These are phyloP conservation scores for Dolichomitus sp. DNA, from an alignment of 2,888 invertebrate species.

Conservation along the genomic window DNA sequence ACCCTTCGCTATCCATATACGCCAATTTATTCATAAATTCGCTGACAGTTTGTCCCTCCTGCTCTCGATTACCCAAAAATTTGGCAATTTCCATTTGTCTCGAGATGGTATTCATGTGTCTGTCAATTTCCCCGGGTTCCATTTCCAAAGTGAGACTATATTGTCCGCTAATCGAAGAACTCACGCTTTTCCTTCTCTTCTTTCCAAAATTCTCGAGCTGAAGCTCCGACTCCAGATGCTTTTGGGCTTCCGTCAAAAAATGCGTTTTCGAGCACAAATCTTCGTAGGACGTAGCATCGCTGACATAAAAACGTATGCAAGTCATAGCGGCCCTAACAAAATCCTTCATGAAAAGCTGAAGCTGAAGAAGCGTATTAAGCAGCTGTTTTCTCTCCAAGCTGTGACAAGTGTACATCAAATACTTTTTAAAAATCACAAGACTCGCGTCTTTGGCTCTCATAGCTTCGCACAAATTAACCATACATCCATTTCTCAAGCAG, in stretches of 20 bases:
- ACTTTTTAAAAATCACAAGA: slow-evolving; percentile 91
- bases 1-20: slow-evolving; percentile 76
- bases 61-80: slow-evolving; percentile 90
- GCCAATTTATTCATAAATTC: slow-evolving; percentile 78
- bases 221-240: slow-evolving; percentile 90
- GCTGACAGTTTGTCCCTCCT: slow-evolving; percentile 82
- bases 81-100: slow-evolving; percentile 94
- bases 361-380: slow-evolving; percentile 91
- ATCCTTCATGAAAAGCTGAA: slow-evolving; percentile 92
- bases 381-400: slow-evolving; percentile 90
- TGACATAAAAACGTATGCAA: slow-evolving; percentile 92
- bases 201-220: slow-evolving; percentile 74
- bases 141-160: slow-evolving; percentile 88
- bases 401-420: slow-evolving; percentile 91
- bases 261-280: slow-evolving; percentile 88
- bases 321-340: slow-evolving; percentile 93
- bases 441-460: slow-evolving; percentile 90
- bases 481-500: slow-evolving; percentile 89
- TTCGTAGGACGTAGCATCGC: slow-evolving; percentile 88
- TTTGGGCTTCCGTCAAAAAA: slow-evolving; percentile 88
- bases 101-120: slow-evolving; percentile 92
- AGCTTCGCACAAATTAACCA: slow-evolving; percentile 88
- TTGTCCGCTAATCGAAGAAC: slow-evolving; percentile 66
- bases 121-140: slow-evolving; percentile 91
- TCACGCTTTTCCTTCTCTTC: slow-evolving; percentile 75